Percentiles rank a stretch among this genome's conserved stretches.
Evolutionary conservation across 2,888 invertebrate genomes (phyloP).

Genomic region (Phlogophora meticulosa): DNA sequence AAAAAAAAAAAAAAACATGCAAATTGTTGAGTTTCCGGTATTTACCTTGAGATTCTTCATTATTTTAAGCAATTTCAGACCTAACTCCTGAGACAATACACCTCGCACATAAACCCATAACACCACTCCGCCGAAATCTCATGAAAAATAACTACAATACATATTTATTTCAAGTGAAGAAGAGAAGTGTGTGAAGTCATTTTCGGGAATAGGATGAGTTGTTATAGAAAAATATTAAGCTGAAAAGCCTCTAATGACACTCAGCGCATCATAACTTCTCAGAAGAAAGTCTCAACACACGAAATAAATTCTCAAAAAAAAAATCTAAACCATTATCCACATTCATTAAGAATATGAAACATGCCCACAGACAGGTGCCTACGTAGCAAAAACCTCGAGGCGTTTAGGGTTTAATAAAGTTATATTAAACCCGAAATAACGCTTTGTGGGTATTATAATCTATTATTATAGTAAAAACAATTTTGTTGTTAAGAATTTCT

Average conservation of each 20-base stretch:
- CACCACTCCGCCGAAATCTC: too few species aligned
- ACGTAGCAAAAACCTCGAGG: constrained; percentile 40
- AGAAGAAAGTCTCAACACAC: constrained; percentile 14
- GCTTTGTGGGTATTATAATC: constrained; percentile 44
- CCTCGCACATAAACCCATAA: too few species aligned
- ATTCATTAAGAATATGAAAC: constrained; percentile 60
- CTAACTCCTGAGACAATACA: too few species aligned
- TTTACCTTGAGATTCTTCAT: too few species aligned
- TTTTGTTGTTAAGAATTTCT: constrained; percentile 46
- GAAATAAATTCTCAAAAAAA: constrained; percentile 36
- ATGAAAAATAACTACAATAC: too few species aligned
- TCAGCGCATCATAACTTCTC: not conserved
- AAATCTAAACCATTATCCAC: constrained; percentile 59
- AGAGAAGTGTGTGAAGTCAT: too few species aligned
- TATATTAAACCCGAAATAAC: constrained; percentile 45
- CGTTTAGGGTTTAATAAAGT: constrained; percentile 56
- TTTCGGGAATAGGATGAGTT: not conserved
- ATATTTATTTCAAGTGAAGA: too few species aligned
- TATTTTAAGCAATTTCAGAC: too few species aligned
- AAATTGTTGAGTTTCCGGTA: too few species aligned
- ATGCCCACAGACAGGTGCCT: constrained; percentile 33
- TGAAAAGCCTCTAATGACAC: not conserved
- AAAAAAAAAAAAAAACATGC: too few species aligned
- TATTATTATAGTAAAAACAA: constrained; percentile 50
- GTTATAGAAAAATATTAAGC: too few species aligned